phyloP scores from a whole-genome alignment of 2,797 vertebrate species.

The Oreochromis mossambicus region DNA sequence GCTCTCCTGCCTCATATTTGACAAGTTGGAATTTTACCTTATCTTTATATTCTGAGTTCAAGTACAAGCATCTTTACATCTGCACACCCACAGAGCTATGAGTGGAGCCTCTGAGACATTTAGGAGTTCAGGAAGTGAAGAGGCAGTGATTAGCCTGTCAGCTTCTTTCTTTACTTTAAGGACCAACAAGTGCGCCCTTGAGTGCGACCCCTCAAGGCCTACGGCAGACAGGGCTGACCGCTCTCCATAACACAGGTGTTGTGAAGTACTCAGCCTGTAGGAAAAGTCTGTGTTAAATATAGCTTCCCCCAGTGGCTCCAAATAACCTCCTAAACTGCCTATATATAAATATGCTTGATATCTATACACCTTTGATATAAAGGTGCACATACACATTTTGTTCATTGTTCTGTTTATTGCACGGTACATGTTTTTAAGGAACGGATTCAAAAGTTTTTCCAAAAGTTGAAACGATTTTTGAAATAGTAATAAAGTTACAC shows the following conservation, averaged over 20 bases:
- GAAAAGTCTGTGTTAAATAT: conserved; percentile 24
- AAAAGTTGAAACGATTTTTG: background rate
- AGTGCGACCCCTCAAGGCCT: background rate
- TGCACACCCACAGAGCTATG: background rate
- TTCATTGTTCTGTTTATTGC: background rate
- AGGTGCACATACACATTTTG: background rate
- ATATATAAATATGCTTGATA: background rate
- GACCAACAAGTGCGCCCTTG: conserved; percentile 3
- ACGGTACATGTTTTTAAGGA: background rate
- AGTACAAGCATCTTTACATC: background rate
- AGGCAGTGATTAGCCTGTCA: conserved; percentile 41
- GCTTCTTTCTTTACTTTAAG: conserved; percentile 7
- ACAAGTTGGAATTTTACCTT: background rate
- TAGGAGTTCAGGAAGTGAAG: conserved; percentile 40
- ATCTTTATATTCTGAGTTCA: background rate
- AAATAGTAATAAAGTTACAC: background rate
- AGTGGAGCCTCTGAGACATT: background rate
- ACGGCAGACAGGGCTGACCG: background rate
- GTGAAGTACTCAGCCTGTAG: conserved; percentile 20
- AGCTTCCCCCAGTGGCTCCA: conserved; percentile 16
- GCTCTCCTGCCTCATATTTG: background rate
- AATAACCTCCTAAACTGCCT: background rate
- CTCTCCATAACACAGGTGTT: conserved; percentile 6
- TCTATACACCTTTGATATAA: background rate
- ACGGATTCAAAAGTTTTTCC: background rate